Base-by-base conservation (phyloP, 2,113 vertebrate genomes). In the Mus pahari region DNA sequence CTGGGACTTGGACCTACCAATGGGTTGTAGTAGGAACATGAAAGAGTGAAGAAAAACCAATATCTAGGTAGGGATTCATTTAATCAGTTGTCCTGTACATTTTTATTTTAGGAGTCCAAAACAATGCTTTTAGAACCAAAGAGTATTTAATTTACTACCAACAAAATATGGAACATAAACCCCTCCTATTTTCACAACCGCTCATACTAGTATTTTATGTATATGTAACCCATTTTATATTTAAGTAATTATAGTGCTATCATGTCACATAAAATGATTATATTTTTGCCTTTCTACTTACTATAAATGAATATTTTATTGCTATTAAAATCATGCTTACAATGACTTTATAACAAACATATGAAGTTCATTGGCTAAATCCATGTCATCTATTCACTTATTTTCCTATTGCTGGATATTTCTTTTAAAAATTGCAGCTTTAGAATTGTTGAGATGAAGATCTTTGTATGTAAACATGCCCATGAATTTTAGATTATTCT, bases 281-380 rank as follows among this genome's bases (percentile, higher is more conserved):
- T 24, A 74, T 88, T 64, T 64, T 66, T 68, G 75, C 1, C 60
- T 39, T 42, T 83, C 39, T 9, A 82, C 9, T 90, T 48, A 84
- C 17, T 92, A 50, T 9, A 95, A 87, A 53, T 14, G 68, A 86
- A 92, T 2, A 14, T 58, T 78, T 75, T 84, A 31, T 19, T 96
- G 24, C 50, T 93, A 79, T 64, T 90, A 88, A 90, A 92, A 75
- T 84, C 77, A 84, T 94, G 33, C 6, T 62, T 71, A 53, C 7
- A 91, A 17, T 93, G 71, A 89, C 16, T 70, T 92, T 58, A 60
- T 64, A 91, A 82, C 82, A 19, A 68, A 16, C 28, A 10, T 68
- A 11, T 92, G 62, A 64, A 83, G 9, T 95, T 96, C 26, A 78
- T 48, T 96, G 82, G 70, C 58, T 92, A 95, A 93, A 95, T 73